Percentiles rank a stretch among this genome's conserved stretches.
These are phyloP conservation scores for Bombus superbus DNA, from an alignment of 1,140 invertebrate species.

Conservation along the genomic window DNA sequence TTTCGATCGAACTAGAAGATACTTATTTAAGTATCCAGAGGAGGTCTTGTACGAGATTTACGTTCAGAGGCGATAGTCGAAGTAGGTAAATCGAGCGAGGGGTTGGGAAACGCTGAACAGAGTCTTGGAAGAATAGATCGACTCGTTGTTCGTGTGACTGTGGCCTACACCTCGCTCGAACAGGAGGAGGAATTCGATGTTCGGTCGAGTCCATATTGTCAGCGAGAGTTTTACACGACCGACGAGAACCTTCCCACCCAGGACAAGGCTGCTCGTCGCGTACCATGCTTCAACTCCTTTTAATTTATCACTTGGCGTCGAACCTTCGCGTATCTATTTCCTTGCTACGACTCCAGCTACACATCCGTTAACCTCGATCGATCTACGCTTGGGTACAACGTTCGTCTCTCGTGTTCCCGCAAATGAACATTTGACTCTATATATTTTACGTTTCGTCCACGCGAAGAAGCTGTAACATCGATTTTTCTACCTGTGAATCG, in stretches of 20 bases:
- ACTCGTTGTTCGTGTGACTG: neutral
- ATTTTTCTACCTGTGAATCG: neutral
- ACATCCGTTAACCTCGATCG: neutral
- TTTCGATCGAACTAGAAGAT: too few species aligned
- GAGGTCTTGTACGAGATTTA: too few species aligned
- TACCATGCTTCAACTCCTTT: neutral
- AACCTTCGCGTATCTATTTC: neutral
- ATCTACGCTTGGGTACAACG: neutral
- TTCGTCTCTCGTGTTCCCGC: neutral
- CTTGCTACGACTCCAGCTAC: neutral
- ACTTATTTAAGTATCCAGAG: too few species aligned
- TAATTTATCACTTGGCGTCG: neutral
- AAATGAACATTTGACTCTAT: neutral
- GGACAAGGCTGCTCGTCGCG: too few species aligned
- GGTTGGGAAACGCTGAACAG: constrained; percentile 17
- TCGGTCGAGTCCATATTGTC: constrained; percentile 9
- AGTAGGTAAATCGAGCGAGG: neutral
- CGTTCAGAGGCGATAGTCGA: neutral
- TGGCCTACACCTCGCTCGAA: neutral
- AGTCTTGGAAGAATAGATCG: too few species aligned
- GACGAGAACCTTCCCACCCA: too few species aligned
- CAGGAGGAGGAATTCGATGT: neutral
- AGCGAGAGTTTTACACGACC: neutral
- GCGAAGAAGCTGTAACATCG: neutral
- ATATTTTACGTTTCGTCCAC: neutral